Evolutionary conservation across 2,888 invertebrate genomes (phyloP).

Genomic region (Coenonympha glycerion): DNA sequence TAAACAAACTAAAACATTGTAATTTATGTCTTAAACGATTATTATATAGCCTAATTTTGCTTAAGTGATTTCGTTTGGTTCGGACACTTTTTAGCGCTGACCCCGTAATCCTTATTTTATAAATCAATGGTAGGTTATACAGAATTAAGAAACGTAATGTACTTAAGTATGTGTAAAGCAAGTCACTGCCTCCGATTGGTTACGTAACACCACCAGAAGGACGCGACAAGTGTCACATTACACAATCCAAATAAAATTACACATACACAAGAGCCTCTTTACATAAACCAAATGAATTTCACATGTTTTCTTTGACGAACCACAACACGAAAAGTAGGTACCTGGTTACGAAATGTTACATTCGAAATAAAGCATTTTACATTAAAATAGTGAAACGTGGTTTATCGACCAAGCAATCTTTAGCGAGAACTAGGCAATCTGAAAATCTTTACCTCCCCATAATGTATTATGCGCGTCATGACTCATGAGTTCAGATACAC

Average conservation of each 20-base stretch:
- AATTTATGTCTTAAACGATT: too few relatives aligned
- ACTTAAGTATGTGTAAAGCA: too few relatives aligned
- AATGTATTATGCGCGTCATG: too few relatives aligned
- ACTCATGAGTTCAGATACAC: too few relatives aligned
- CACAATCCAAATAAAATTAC: slow-evolving; percentile 35
- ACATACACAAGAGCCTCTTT: slow-evolving; percentile 33
- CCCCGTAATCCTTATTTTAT: too few relatives aligned
- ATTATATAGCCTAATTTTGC: too few relatives aligned
- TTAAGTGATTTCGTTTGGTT: too few relatives aligned
- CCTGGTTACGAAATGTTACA: slow-evolving; percentile 36
- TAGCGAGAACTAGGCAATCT: slow-evolving; percentile 1
- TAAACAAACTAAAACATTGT: too few relatives aligned
- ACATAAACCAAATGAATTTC: slow-evolving; percentile 35
- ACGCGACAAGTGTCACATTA: slow-evolving; percentile 45
- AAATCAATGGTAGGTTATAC: too few relatives aligned
- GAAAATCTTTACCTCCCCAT: not conserved
- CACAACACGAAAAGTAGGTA: slow-evolving; percentile 34
- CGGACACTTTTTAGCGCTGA: too few relatives aligned
- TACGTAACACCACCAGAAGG: slow-evolving; percentile 38
- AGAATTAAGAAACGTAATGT: too few relatives aligned
- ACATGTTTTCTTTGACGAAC: slow-evolving; percentile 35
- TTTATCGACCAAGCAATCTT: slow-evolving; percentile 4
- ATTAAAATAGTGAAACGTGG: slow-evolving; percentile 25
- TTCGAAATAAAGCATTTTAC: slow-evolving; percentile 37
- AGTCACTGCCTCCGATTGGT: slow-evolving; percentile 13